These are phyloP conservation scores for Odontesthes bonariensis DNA, from an alignment of 2,113 vertebrate species.

Conservation along the genomic window DNA sequence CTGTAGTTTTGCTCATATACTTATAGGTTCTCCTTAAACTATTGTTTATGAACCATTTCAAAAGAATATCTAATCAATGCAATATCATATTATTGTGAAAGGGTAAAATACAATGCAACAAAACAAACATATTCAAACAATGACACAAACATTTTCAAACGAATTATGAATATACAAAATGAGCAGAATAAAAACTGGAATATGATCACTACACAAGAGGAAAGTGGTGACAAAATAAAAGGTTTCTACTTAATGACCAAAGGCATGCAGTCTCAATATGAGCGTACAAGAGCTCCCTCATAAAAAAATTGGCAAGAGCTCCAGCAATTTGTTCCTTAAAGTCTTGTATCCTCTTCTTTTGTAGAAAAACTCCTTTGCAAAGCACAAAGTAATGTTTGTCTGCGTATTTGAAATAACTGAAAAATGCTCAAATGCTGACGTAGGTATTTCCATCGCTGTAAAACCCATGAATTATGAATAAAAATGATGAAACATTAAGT, in stretches of 20 bases:
- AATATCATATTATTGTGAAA: constrained; percentile 10
- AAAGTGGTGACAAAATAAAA: constrained; percentile 15
- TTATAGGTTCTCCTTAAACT: constrained; percentile 23
- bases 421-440: constrained; percentile 68
- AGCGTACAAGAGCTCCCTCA: constrained; percentile 6
- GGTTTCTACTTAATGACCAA: constrained; percentile 39
- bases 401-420: constrained; percentile 51
- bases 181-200: background rate
- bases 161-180: constrained; percentile 12
- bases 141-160: too few species aligned
- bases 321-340: constrained; percentile 43
- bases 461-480: constrained; percentile 70
- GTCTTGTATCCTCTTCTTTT: constrained; percentile 32
- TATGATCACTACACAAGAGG: background rate
- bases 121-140: constrained; percentile 10
- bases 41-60: background rate
- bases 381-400: constrained; percentile 70
- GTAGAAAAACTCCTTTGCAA: constrained; percentile 59
- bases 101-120: constrained; percentile 15
- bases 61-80: constrained; percentile 21
- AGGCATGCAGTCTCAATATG: constrained; percentile 33
- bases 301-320: constrained; percentile 25
- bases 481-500: constrained; percentile 75
- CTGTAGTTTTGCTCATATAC: constrained; percentile 24
- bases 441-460: constrained; percentile 63